Conservation (phyloP, 1,140 invertebrate genomes). For the Psix sp. region DNA sequence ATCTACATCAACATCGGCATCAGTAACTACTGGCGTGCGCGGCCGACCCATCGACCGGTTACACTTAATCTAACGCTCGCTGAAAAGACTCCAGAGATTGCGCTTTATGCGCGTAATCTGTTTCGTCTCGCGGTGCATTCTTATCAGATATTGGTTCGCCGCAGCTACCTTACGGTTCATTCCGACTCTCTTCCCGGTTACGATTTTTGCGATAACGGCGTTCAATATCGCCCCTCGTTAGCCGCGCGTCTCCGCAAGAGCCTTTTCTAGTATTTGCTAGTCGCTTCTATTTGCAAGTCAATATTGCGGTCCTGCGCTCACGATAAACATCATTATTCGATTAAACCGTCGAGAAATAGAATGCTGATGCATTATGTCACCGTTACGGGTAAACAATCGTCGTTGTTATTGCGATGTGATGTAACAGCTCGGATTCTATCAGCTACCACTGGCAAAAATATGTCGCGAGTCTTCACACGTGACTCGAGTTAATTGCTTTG, state of each 20-base stretch:
- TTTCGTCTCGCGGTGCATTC: conserved; percentile 45
- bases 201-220: conserved; percentile 26
- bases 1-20: conserved; percentile 33
- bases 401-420: too few species aligned
- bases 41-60: conserved; percentile 57
- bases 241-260: too few species aligned
- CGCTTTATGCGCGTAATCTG: conserved; percentile 53
- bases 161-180: conserved; percentile 35
- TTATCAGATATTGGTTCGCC: conserved; percentile 34
- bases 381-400: conserved; percentile 13
- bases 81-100: conserved; percentile 40
- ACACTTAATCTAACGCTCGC: conserved; percentile 46
- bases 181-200: conserved; percentile 33
- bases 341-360: too few species aligned
- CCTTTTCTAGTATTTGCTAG: background rate
- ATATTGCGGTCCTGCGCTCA: conserved; percentile 12
- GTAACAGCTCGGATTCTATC: too few species aligned
- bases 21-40: conserved; percentile 46
- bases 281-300: conserved; percentile 28
- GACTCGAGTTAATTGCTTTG: background rate
- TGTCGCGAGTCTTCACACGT: conserved; percentile 3
- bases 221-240: conserved; percentile 29
- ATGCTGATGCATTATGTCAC: conserved; percentile 39
- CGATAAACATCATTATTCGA: conserved; percentile 28
- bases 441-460: too few species aligned